Evolutionary conservation across 1,140 invertebrate species (phyloP).

Genomic region (Latrodectus geometricus): DNA sequence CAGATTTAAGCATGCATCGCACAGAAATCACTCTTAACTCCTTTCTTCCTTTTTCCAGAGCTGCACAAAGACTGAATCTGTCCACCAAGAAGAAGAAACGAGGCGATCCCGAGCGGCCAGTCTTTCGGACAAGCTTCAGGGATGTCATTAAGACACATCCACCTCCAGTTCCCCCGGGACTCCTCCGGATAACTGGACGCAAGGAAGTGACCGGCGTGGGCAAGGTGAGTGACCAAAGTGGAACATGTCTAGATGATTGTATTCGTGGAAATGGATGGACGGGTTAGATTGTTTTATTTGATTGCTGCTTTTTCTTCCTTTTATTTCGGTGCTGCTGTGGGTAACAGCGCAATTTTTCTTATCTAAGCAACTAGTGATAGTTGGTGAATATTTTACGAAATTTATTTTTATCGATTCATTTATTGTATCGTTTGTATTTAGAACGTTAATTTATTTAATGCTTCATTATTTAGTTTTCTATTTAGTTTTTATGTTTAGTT

Average conservation of each 20-base stretch:
- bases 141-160: slow-evolving; percentile 78
- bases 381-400: no score
- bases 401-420: no score
- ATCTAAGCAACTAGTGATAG: background rate
- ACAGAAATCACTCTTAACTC: background rate
- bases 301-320: background rate
- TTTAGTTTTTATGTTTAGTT: no score
- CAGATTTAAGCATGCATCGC: background rate
- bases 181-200: slow-evolving; percentile 81
- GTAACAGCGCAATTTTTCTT: no score
- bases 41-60: slow-evolving; percentile 63
- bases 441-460: no score
- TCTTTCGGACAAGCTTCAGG: slow-evolving; percentile 75
- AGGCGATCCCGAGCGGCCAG: slow-evolving; percentile 68
- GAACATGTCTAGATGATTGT: slow-evolving; percentile 1
- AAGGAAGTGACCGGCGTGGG: slow-evolving; percentile 86
- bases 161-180: slow-evolving; percentile 83
- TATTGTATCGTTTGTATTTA: no score
- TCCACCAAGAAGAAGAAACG: slow-evolving; percentile 66
- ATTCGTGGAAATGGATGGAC: background rate
- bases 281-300: background rate
- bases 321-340: background rate
- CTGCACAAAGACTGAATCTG: slow-evolving; percentile 68
- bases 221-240: slow-evolving; percentile 75
- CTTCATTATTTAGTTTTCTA: no score